These are phyloP conservation scores for Alectura lathami DNA, from an alignment of 2,113 vertebrate species.

Conservation along the genomic window DNA sequence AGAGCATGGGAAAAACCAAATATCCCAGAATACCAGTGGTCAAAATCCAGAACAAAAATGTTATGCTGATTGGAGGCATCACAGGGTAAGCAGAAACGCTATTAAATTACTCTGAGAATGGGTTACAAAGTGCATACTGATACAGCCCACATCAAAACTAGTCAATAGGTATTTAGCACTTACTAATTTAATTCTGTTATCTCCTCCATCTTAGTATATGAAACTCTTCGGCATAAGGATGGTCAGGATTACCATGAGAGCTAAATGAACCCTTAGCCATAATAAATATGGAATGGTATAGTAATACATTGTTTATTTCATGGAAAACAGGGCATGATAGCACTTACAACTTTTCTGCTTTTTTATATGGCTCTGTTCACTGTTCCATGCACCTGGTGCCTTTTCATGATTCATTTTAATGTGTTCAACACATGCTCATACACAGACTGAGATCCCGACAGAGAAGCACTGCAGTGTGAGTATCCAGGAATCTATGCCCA, in stretches of 20 bases:
- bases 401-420: constrained; percentile 70
- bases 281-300: not conserved
- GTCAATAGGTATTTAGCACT: not conserved
- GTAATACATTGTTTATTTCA: constrained; percentile 36
- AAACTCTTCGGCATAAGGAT: not conserved
- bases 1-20: not conserved
- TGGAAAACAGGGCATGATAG: constrained; percentile 42
- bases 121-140: not conserved
- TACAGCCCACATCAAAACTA: not conserved
- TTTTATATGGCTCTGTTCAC: constrained; percentile 33
- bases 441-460: not conserved
- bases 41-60: not conserved
- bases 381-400: constrained; percentile 49
- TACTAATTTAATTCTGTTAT: not conserved
- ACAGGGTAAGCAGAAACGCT: not conserved
- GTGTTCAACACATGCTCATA: constrained; percentile 43
- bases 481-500: constrained; percentile 45
- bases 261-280: not conserved
- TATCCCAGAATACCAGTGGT: not conserved
- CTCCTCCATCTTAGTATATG: not conserved
- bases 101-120: not conserved
- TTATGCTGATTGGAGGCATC: not conserved
- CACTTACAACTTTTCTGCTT: constrained; percentile 5
- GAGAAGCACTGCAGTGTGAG: not conserved
- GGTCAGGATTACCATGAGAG: not conserved